Percentiles rank a stretch among this genome's conserved stretches.
These are phyloP conservation scores for Dendrophyllia cribrosa DNA, from an alignment of 64 coral and sea anemone species.

Conservation along the genomic window DNA sequence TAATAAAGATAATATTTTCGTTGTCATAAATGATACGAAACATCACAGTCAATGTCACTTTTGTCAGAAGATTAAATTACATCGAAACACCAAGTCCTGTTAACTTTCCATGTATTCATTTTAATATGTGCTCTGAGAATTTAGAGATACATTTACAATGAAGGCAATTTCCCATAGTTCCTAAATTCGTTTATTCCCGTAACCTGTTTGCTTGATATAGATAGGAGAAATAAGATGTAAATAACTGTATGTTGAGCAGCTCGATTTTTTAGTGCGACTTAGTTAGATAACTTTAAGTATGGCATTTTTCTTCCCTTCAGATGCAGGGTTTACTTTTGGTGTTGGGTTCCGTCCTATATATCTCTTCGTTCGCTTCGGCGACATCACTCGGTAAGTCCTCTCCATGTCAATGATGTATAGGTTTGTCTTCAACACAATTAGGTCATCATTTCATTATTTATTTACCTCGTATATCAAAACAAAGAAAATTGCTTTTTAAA, in stretches of 20 bases:
- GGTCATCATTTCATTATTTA: background rate
- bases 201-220: background rate
- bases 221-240: background rate
- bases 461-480: too few relatives aligned
- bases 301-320: conserved; percentile 9
- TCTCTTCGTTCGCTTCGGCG: conserved; percentile 30
- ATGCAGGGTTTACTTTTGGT: conserved; percentile 37
- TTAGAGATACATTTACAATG: too few relatives aligned
- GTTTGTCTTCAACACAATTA: background rate
- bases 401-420: background rate
- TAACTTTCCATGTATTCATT: too few relatives aligned
- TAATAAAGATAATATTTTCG: too few relatives aligned
- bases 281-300: background rate
- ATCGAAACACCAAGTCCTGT: too few relatives aligned
- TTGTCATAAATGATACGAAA: too few relatives aligned
- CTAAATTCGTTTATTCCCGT: background rate
- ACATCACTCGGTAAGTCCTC: conserved; percentile 32
- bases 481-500: too few relatives aligned
- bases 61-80: background rate
- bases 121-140: too few relatives aligned
- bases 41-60: too few relatives aligned
- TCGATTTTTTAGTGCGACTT: background rate
- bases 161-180: background rate
- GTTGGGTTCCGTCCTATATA: conserved; percentile 43
- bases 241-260: too few relatives aligned